Percentiles rank a stretch among this genome's conserved stretches.
These are phyloP conservation scores for Apotomis betuletana DNA, from an alignment of 2,888 invertebrate genomes.

Conservation along the genomic window DNA sequence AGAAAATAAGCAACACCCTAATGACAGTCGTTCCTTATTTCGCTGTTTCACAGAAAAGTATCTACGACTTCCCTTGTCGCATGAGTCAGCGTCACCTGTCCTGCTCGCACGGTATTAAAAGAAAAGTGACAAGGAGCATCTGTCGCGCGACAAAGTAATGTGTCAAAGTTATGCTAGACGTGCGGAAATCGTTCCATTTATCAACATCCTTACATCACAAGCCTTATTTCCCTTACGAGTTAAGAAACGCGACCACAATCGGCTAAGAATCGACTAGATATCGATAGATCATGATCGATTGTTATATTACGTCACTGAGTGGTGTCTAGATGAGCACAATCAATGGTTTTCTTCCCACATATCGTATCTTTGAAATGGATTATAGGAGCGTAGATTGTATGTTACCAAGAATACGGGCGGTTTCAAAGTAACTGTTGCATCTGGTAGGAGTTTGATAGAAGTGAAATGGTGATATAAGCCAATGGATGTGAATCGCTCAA, in stretches of 20 bases:
- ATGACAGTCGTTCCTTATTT: too few relatives aligned
- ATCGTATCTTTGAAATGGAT: not conserved
- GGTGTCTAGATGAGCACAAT: not conserved
- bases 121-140: too few relatives aligned
- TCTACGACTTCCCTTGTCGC: too few relatives aligned
- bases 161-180: not conserved
- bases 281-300: conserved; percentile 33
- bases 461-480: not conserved
- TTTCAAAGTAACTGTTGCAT: not conserved
- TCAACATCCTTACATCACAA: conserved; percentile 15
- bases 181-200: conserved; percentile 4
- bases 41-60: too few relatives aligned
- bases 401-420: not conserved
- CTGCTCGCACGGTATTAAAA: too few relatives aligned
- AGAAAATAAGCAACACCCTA: too few relatives aligned
- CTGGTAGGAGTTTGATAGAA: not conserved
- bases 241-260: conserved; percentile 38
- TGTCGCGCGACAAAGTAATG: not conserved
- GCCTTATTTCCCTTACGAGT: conserved; percentile 23
- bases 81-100: too few relatives aligned
- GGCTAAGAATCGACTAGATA: conserved; percentile 18
- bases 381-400: not conserved
- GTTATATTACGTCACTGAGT: conserved; percentile 18
- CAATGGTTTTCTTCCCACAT: too few relatives aligned
- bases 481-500: not conserved